Base-by-base conservation (phyloP, 2,797 vertebrate genomes). In the Chelon auratus region DNA sequence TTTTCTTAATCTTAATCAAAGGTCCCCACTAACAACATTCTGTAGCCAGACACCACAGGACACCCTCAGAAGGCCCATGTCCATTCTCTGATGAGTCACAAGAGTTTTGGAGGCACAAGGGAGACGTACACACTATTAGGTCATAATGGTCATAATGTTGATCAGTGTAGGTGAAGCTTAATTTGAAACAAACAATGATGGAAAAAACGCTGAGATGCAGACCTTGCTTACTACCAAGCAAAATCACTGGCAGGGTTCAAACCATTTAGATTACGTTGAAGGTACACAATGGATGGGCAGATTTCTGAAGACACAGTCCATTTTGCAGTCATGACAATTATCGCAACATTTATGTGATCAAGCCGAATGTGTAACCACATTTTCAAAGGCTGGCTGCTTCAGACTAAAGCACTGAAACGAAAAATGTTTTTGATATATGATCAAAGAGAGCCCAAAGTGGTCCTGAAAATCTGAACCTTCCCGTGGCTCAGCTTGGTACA, bases 371-470 rank as follows among this genome's bases (percentile, higher is more conserved):
- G 73, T 9, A 62, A 72, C 47, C 59, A 5, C 45, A 72, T 83
- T 83, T 85, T 78, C 72, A 89, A 80, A 87, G 84, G 78, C 52
- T 78, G 82, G 74, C 76, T 84, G 83, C 75, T 79, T 72, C 60
- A 73, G 80, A 78, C 79, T 78, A 64, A 84, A 77, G 70, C 61
- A 61, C 13, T 62, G 50, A 64, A 63, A 74, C 24, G 57, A 68
- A 70, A 83, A 51, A 20, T 3, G 53, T 72, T 84, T 80, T 81
- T 54, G 55, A 71, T 74, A 78, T 82, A 75, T 88, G 87, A 91
- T 89, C 89, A 92, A 91, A 92, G 89, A 67, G 59, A 75, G 47
- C 50, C 58, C 68, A 84, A 89, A 89, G 81, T 89, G 80, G 40
- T 81, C 59, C 57, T 83, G 89, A 91, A 87, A 72, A 86, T 85